phyloP scores from a whole-genome alignment of 2,797 vertebrate genomes.

The Sebastes taczanowskii region DNA sequence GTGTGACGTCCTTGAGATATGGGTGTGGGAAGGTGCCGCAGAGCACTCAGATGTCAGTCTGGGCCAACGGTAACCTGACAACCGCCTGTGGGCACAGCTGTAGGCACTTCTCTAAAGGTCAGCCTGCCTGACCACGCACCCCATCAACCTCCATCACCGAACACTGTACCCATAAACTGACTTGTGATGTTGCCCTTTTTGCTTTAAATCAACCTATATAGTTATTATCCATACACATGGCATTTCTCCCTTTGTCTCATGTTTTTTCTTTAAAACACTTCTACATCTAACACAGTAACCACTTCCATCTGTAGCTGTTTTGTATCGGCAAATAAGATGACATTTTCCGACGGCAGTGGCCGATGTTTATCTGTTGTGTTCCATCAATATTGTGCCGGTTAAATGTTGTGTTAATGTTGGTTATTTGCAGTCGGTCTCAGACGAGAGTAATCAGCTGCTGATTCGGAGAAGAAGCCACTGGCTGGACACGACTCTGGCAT shows the following conservation, averaged over 20 bases:
- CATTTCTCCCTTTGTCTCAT: background rate
- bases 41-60: constrained; percentile 53
- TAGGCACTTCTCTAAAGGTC: constrained; percentile 71
- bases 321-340: background rate
- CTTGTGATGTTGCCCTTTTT: constrained; percentile 21
- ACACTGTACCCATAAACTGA: constrained; percentile 19
- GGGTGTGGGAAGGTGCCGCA: constrained; percentile 45
- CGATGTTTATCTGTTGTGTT: no score
- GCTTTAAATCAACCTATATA: constrained; percentile 1
- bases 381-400: no score
- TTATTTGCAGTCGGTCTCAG: no score
- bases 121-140: constrained; percentile 42
- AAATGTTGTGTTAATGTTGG: no score
- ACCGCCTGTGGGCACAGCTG: constrained; percentile 69
- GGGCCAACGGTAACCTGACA: constrained; percentile 60
- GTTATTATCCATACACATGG: background rate
- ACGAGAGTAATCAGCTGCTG: no score
- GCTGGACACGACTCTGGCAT: no score
- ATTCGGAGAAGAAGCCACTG: no score
- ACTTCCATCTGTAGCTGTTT: constrained; percentile 6
- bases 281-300: background rate
- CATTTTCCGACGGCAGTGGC: no score
- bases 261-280: background rate
- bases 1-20: constrained; percentile 54
- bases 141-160: constrained; percentile 55